Percentiles rank a stretch among this genome's conserved stretches.
These are phyloP conservation scores for Hetaerina americana DNA, from an alignment of 1,140 invertebrate species.

Conservation along the genomic window DNA sequence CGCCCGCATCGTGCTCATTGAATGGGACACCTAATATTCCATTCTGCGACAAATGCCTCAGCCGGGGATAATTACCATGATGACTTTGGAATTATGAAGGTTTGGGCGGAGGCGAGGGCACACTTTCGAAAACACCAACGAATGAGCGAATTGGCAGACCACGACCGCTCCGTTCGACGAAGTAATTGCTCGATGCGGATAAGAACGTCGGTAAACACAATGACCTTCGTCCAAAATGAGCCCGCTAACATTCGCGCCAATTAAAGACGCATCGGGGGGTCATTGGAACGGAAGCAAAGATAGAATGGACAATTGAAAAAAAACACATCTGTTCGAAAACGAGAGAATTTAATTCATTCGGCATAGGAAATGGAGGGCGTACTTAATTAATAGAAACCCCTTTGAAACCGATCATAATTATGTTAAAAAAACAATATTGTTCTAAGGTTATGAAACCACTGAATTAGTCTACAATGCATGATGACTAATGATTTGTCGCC, in stretches of 20 bases:
- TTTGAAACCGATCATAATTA: too few relatives aligned
- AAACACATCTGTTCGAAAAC: too few relatives aligned
- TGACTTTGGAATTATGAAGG: background rate
- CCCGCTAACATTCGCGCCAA: background rate
- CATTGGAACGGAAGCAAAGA: background rate
- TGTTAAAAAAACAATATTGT: too few relatives aligned
- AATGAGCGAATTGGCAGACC: background rate
- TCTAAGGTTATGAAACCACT: too few relatives aligned
- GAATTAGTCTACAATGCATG: too few relatives aligned
- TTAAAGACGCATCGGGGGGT: background rate
- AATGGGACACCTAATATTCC: background rate
- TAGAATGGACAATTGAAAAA: too few relatives aligned
- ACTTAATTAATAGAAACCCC: too few relatives aligned
- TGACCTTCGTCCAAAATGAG: background rate
- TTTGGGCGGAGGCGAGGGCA: too few relatives aligned
- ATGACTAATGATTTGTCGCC: too few relatives aligned
- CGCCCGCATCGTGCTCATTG: background rate
- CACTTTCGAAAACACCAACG: background rate
- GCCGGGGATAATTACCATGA: background rate
- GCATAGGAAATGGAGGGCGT: too few relatives aligned
- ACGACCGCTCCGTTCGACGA: background rate
- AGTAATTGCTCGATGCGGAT: background rate
- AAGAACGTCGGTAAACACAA: background rate
- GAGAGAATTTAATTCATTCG: too few relatives aligned
- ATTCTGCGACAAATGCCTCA: background rate